These are phyloP conservation scores for Apoda limacodes DNA, from an alignment of 2,888 invertebrate species.

Conservation along the genomic window DNA sequence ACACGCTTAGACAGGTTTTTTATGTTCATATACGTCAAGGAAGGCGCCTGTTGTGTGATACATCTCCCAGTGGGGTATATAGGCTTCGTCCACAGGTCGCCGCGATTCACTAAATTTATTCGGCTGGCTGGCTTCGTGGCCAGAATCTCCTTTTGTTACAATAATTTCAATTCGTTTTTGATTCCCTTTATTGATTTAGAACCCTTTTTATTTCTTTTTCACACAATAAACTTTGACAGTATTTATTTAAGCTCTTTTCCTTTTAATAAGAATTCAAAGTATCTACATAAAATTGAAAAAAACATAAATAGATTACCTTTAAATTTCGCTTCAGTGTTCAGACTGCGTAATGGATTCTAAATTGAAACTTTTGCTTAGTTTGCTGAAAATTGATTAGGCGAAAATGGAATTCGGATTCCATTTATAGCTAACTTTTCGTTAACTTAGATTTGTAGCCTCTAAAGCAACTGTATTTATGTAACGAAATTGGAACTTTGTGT, in stretches of 20 bases:
- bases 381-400: conserved; percentile 41
- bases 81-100: conserved; percentile 25
- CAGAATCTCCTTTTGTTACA: too few relatives aligned
- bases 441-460: conserved; percentile 13
- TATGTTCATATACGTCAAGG: conserved; percentile 47
- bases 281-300: too few relatives aligned
- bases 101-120: conserved; percentile 51
- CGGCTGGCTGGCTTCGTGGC: conserved; percentile 35
- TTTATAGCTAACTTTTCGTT: conserved; percentile 17
- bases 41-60: conserved; percentile 46
- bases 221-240: too few relatives aligned
- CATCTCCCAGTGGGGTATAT: conserved; percentile 47
- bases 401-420: conserved; percentile 32
- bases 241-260: too few relatives aligned
- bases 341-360: conserved; percentile 35
- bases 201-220: too few relatives aligned
- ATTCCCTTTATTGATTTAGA: too few relatives aligned
- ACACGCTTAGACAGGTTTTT: conserved; percentile 35
- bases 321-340: too few relatives aligned
- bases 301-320: too few relatives aligned
- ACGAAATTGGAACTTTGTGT: too few relatives aligned
- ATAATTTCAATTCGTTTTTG: conserved; percentile 3
- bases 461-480: conserved; percentile 3
- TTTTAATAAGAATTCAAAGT: too few relatives aligned
- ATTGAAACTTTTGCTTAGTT: conserved; percentile 50